phyloP scores from a whole-genome alignment of 2,888 invertebrate genomes.

The Agonopterix subpropinquella region DNA sequence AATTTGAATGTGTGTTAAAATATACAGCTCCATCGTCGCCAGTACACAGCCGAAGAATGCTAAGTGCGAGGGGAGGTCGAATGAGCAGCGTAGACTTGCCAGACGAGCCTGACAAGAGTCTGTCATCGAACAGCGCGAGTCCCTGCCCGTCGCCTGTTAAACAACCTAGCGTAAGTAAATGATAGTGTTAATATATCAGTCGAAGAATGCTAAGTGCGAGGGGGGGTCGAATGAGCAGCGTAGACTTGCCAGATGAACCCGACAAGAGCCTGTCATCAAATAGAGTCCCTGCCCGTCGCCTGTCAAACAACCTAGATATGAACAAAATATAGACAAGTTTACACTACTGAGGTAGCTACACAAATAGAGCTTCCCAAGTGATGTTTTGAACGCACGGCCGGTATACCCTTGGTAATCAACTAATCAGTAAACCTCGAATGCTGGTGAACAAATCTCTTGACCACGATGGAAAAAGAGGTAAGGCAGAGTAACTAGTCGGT shows the following conservation, averaged over 20 bases:
- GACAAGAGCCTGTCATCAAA: constrained; percentile 94
- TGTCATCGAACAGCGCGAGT: constrained; percentile 94
- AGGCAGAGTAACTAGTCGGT: no score
- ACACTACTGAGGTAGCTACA: no score
- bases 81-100: constrained; percentile 97
- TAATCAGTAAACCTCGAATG: no score
- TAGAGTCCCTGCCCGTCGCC: constrained; percentile 96
- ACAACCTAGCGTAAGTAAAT: constrained; percentile 57
- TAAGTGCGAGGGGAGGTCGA: constrained; percentile 87
- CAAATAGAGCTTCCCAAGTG: no score
- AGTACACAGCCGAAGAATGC: constrained; percentile 88
- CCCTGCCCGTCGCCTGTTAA: constrained; percentile 93
- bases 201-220: constrained; percentile 86
- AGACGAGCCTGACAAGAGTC: constrained; percentile 91
- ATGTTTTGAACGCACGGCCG: no score
- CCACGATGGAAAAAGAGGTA: no score
- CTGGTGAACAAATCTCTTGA: no score
- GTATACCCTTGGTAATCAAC: no score
- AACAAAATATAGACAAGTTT: no score
- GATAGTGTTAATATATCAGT: constrained; percentile 64
- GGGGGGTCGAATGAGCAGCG: constrained; percentile 93
- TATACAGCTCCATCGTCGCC: constrained; percentile 92
- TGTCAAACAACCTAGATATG: constrained; percentile 74
- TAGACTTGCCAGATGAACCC: constrained; percentile 92
- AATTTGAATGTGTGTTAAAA: no score